A percentile compares a stretch with the other conserved stretches of the same genome.
Evolutionary conservation across 2,888 invertebrate species (phyloP).

Genomic region (Belgica antarctica): DNA sequence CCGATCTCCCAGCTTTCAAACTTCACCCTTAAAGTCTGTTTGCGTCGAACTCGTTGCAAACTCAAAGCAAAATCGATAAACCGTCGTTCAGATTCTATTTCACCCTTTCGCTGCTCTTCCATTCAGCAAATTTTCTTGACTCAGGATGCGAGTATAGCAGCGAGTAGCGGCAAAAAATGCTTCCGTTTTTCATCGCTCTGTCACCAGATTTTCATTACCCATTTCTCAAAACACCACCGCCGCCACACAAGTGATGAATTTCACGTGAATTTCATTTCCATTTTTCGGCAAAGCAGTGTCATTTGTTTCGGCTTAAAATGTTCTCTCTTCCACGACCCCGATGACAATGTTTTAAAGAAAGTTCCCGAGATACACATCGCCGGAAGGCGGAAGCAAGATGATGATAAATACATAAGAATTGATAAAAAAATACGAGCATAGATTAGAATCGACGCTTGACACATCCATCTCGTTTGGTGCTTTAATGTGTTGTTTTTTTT

Average conservation of each 20-base stretch:
- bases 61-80: not conserved
- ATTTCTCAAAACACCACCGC: slow-evolving; percentile 32
- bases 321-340: not conserved
- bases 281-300: not conserved
- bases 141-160: no score
- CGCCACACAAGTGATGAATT: slow-evolving; percentile 38
- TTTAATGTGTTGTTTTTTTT: slow-evolving; percentile 21
- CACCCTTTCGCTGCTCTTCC: not conserved
- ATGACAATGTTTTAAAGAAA: not conserved
- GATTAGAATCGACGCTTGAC: slow-evolving; percentile 13
- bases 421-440: slow-evolving; percentile 4
- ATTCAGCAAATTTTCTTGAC: not conserved
- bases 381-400: not conserved
- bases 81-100: not conserved
- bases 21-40: no score
- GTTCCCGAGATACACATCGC: not conserved
- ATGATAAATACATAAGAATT: slow-evolving; percentile 3
- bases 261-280: not conserved
- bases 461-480: not conserved
- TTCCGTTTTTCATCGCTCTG: slow-evolving; percentile 32
- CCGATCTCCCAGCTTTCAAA: no score
- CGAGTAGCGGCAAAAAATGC: slow-evolving; percentile 11
- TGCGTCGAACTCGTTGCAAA: not conserved
- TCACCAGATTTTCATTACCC: slow-evolving; percentile 37
- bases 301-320: slow-evolving; percentile 26